Percentiles rank a stretch among this genome's conserved stretches.
These are phyloP conservation scores for Euura lappo DNA, from an alignment of 1,140 invertebrate genomes.

Conservation along the genomic window DNA sequence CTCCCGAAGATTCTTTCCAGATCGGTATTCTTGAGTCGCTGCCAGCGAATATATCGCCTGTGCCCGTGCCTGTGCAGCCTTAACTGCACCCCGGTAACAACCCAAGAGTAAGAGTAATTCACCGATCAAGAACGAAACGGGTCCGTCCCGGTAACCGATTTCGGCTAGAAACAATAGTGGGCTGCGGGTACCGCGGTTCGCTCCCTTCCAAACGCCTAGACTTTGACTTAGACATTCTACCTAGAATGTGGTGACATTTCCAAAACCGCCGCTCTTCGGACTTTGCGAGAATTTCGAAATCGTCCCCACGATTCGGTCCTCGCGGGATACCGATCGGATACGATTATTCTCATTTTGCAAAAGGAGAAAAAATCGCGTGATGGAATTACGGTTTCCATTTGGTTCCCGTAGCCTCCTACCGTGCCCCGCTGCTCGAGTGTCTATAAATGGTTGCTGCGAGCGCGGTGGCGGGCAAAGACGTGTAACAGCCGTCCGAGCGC, in stretches of 20 bases:
- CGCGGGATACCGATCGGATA: too few relatives aligned
- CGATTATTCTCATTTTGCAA: not conserved
- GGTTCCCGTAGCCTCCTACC: slow-evolving; percentile 39
- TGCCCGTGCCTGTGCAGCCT: not conserved
- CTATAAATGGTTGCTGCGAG: slow-evolving; percentile 49
- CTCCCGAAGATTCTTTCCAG: not conserved
- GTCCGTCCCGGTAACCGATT: too few relatives aligned
- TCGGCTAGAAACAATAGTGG: too few relatives aligned
- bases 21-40: not conserved
- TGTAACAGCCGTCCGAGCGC: slow-evolving; percentile 41
- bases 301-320: too few relatives aligned
- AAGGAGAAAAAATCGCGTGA: slow-evolving; percentile 12
- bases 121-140: not conserved
- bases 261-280: too few relatives aligned
- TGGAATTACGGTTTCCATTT: slow-evolving; percentile 40
- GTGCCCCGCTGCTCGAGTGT: slow-evolving; percentile 39
- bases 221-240: too few relatives aligned
- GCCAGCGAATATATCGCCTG: not conserved
- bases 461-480: slow-evolving; percentile 43
- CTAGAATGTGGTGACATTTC: too few relatives aligned
- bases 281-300: too few relatives aligned
- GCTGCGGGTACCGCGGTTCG: too few relatives aligned
- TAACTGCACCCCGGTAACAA: not conserved
- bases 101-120: not conserved
- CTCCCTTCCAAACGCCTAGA: too few relatives aligned